phyloP scores from a whole-genome alignment of 2,113 vertebrate species.

The Lamprotornis superbus region DNA sequence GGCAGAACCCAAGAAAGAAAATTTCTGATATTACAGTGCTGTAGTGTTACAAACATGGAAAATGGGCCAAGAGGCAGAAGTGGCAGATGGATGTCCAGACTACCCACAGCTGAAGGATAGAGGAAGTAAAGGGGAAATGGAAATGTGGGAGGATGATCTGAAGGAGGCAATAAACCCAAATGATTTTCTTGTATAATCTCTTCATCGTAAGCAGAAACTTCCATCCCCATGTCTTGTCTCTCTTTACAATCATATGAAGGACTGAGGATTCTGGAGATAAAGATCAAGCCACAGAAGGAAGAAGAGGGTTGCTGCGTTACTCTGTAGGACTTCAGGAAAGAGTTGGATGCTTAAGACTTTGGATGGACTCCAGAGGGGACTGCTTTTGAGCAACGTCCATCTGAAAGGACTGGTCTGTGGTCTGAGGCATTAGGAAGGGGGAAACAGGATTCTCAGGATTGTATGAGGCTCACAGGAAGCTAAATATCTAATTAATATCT shows the following conservation, averaged over 20 bases:
- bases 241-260: background rate
- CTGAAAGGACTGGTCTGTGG: background rate
- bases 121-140: background rate
- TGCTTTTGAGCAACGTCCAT: background rate
- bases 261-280: background rate
- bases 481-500: background rate
- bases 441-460: background rate
- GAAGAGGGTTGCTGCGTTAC: background rate
- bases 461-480: background rate
- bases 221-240: background rate
- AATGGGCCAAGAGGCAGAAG: background rate
- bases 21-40: background rate
- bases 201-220: background rate
- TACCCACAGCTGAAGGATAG: background rate
- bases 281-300: background rate
- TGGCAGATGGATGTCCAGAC: background rate
- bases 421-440: background rate
- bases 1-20: background rate
- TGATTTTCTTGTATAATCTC: background rate
- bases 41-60: background rate
- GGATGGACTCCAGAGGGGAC: background rate
- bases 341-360: background rate
- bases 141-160: background rate
- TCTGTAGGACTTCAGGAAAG: background rate
- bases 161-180: background rate